Evolutionary conservation across 2,797 vertebrate genomes (phyloP), one percentile per base, ranked within the genome.

Genomic region (Alfaro cultratus): DNA sequence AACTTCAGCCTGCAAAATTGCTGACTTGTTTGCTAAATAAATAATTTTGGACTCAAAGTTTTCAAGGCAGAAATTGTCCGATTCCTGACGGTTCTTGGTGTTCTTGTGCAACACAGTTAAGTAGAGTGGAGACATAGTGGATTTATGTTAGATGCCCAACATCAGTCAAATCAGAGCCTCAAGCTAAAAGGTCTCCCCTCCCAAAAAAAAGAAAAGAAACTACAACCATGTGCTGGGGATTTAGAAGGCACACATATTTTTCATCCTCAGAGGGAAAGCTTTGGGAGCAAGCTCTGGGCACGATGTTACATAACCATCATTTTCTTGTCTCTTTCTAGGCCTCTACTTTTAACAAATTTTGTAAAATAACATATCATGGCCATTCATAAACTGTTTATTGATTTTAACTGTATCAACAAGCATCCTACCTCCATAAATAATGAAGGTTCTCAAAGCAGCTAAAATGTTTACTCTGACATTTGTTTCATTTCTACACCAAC

Each of bases 201-300:
- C 34, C 26, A 21, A 23, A 67, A 68, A 68, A 68, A 23, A 51
- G 1, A 51, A 87, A 41, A 79, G 80, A 83, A 94, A 94, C 75
- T 51, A 76, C 34, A 89, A 86, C 91, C 93, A 95, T 94, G 91
- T 96, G 95, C 89, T 76, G 43, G 67, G 89, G 94, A 95, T 94
- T 95, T 88, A 83, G 77, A 90, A 81, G 78, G 75, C 79, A 82
- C 87, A 90, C 84, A 89, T 90, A 87, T 76, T 89, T 91, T 90
- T 85, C 45, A 94, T 93, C 90, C 87, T 85, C 68, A 71, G 75
- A 85, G 82, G 41, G 75, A 86, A 86, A 80, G 82, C 74, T 49
- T 83, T 85, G 41, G 34, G 81, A 86, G 79, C 67, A 36, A 77
- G 85, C 87, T 81, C 16, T 81, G 76, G 78, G 87, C 83, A 86